These are phyloP conservation scores for Oceanodroma leucorhoa DNA, from an alignment of 2,797 vertebrate species.

Conservation along the genomic window DNA sequence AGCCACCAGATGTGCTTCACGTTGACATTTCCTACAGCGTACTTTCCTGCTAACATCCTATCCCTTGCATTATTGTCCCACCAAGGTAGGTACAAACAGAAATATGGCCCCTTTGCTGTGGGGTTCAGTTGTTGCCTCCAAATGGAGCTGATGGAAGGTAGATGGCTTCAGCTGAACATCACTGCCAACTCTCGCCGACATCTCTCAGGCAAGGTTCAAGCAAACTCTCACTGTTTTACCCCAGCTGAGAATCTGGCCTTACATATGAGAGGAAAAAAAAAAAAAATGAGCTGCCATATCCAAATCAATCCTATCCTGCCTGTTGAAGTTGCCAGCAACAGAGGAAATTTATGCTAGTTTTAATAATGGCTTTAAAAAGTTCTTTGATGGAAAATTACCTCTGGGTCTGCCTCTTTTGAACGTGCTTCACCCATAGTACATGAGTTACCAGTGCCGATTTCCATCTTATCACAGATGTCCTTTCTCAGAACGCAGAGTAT, in stretches of 20 bases:
- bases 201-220: neutral
- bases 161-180: neutral
- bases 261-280: neutral
- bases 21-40: rapidly evolving
- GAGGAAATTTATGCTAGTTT: constrained; percentile 20
- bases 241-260: neutral
- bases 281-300: neutral
- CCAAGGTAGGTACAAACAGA: neutral
- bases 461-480: constrained; percentile 64
- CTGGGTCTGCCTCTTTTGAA: constrained; percentile 19
- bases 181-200: neutral
- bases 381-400: constrained; percentile 48
- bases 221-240: neutral
- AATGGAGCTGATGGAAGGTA: neutral
- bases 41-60: neutral
- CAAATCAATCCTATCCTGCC: constrained; percentile 8
- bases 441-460: constrained; percentile 17
- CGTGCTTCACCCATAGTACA: constrained; percentile 16
- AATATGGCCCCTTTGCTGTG: neutral
- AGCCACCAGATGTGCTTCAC: neutral
- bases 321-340: neutral
- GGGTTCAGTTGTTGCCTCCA: neutral
- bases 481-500: constrained; percentile 55
- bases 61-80: neutral
- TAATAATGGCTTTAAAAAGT: constrained; percentile 43